Percentiles rank a stretch among this genome's conserved stretches.
phyloP scores from a whole-genome alignment of 92 coral and sea anemone genomes.

The Epizoanthus illoricatus region DNA sequence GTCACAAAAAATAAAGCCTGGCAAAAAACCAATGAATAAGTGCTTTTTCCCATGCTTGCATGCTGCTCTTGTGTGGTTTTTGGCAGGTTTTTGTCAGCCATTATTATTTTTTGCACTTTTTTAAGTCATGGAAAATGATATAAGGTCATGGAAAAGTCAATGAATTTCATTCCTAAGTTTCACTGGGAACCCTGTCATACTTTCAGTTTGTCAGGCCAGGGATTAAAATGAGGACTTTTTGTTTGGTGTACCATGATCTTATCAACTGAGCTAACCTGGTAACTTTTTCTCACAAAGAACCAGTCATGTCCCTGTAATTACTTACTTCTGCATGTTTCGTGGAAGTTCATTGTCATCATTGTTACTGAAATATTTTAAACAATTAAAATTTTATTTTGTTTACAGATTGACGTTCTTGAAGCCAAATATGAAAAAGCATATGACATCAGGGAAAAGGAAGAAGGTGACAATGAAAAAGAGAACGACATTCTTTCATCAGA shows the following conservation, averaged over 20 bases:
- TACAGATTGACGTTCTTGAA: slow-evolving; percentile 83
- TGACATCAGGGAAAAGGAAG: slow-evolving; percentile 56
- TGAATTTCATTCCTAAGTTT: too few species aligned
- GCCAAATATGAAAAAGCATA: slow-evolving; percentile 88
- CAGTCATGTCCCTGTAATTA: background rate
- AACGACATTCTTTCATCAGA: slow-evolving; percentile 65
- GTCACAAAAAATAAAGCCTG: too few species aligned
- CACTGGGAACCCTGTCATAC: too few species aligned
- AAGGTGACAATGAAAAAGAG: slow-evolving; percentile 38
- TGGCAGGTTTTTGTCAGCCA: too few species aligned
- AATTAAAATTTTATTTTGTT: background rate
- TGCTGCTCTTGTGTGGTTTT: too few species aligned
- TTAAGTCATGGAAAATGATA: too few species aligned
- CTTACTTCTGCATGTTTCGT: background rate
- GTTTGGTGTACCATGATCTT: background rate
- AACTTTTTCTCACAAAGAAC: background rate
- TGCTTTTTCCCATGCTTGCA: too few species aligned
- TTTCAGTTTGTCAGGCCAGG: too few species aligned
- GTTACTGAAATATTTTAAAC: too few species aligned
- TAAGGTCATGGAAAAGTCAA: too few species aligned
- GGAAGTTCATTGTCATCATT: background rate
- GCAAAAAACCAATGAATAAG: too few species aligned
- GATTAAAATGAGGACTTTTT: background rate
- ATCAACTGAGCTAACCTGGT: background rate
- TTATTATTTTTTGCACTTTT: too few species aligned